Evolutionary conservation across 2,888 invertebrate genomes (phyloP).

Genomic region (Endomychus coccineus): DNA sequence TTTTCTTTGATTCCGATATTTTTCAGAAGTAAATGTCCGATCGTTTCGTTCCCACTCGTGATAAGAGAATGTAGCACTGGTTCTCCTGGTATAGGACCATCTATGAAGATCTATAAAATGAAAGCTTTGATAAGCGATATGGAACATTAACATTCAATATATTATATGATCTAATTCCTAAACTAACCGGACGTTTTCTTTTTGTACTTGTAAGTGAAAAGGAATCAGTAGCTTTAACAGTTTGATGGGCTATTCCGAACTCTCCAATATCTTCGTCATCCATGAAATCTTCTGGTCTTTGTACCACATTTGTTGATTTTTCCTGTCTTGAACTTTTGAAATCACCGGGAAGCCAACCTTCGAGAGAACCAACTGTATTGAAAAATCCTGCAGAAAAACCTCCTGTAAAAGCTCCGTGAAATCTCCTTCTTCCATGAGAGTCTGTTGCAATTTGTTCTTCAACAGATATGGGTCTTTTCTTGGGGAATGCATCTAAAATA

Average conservation of each 20-base stretch:
- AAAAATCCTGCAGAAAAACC: constrained; percentile 95
- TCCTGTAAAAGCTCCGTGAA: constrained; percentile 99
- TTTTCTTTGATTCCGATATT: constrained; percentile 84
- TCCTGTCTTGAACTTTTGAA: constrained; percentile 84
- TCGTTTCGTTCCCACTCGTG: constrained; percentile 72
- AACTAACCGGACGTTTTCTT: too few relatives aligned
- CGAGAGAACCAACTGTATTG: constrained; percentile 91
- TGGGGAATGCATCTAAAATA: constrained; percentile 63
- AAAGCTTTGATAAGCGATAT: too few relatives aligned
- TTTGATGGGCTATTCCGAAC: constrained; percentile 90
- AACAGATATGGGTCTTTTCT: constrained; percentile 69
- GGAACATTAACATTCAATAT: too few relatives aligned
- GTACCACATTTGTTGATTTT: constrained; percentile 51
- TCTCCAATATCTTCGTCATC: constrained; percentile 94
- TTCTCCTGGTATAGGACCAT: constrained; percentile 52
- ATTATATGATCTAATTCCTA: too few relatives aligned
- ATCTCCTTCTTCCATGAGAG: constrained; percentile 79
- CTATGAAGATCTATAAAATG: constrained; percentile 31
- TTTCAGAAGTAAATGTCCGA: constrained; percentile 77
- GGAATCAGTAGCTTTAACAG: constrained; percentile 70
- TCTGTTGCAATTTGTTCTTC: constrained; percentile 89
- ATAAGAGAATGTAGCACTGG: constrained; percentile 65
- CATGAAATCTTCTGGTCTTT: constrained; percentile 92
- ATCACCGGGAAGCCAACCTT: constrained; percentile 87
- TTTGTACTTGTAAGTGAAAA: constrained; percentile 52